Evolutionary conservation across 1,140 invertebrate genomes (phyloP).

Genomic region (Drosophila aff.): DNA sequence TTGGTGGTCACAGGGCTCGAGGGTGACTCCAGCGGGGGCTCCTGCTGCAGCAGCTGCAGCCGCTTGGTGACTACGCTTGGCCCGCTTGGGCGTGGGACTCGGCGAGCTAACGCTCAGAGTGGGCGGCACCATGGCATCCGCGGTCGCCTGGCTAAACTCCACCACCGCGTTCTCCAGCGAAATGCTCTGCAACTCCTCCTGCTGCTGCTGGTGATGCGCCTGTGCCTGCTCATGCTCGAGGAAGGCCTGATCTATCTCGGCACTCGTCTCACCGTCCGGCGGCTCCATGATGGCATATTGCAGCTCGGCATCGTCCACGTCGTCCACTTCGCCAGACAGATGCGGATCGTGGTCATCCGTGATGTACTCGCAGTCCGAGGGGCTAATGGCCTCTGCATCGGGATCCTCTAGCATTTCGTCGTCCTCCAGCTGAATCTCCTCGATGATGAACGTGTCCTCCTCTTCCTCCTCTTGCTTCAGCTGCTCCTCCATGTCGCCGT

Average conservation of each 20-base stretch:
- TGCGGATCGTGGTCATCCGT: conserved; percentile 68
- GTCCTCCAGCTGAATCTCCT: conserved; percentile 80
- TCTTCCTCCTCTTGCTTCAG: conserved; percentile 62
- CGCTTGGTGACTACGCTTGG: conserved; percentile 47
- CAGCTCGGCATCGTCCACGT: conserved; percentile 55
- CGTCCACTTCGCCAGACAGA: conserved; percentile 63
- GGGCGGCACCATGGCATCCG: conserved; percentile 35
- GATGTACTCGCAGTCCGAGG: conserved; percentile 68
- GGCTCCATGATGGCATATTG: conserved; percentile 77
- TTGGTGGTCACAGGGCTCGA: conserved; percentile 68
- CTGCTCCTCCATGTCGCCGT: conserved; percentile 30
- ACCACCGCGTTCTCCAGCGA: conserved; percentile 71
- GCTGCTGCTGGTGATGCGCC: conserved; percentile 36
- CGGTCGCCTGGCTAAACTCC: conserved; percentile 61
- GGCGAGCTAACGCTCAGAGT: conserved; percentile 46
- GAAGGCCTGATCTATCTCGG: conserved; percentile 71
- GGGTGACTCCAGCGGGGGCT: conserved; percentile 15
- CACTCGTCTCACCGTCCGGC: conserved; percentile 65
- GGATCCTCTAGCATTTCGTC: conserved; percentile 78
- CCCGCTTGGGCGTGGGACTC: conserved; percentile 63
- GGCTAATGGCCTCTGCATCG: conserved; percentile 58
- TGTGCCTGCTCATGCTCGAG: conserved; percentile 55
- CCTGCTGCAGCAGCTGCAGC: conserved; percentile 5
- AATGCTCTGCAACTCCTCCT: conserved; percentile 61
- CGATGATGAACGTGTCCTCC: conserved; percentile 80